Conservation (phyloP, 1,140 invertebrate species). For the Brachionus calyciflorus region DNA sequence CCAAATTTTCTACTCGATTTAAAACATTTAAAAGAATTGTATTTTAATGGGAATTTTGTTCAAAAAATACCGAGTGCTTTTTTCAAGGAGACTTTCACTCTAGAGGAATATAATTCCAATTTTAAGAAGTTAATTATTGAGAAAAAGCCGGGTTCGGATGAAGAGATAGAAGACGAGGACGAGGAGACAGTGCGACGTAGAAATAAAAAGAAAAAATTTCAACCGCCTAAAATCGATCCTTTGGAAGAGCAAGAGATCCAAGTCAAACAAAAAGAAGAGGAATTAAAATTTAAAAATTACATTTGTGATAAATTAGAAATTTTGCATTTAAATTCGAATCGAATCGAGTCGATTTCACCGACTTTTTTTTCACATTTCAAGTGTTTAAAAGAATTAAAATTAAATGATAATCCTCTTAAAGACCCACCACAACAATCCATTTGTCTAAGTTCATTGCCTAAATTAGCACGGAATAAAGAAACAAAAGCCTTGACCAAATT, state of each 20-base stretch:
- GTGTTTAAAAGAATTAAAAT: neutral
- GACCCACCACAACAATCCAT: constrained; percentile 27
- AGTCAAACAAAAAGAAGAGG: neutral
- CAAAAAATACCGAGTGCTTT: constrained; percentile 11
- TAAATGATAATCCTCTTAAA: constrained; percentile 30
- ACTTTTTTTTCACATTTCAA: constrained; percentile 35
- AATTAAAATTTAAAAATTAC: neutral
- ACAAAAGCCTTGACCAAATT: neutral
- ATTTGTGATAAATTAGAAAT: neutral
- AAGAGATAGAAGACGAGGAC: neutral
- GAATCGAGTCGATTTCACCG: neutral
- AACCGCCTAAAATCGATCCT: neutral
- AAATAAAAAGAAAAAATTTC: neutral
- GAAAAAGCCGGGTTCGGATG: neutral
- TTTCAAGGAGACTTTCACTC: neutral
- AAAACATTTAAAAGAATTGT: constrained; percentile 26
- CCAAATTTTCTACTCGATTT: constrained; percentile 36
- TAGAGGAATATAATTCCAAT: neutral
- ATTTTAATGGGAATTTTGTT: constrained; percentile 34
- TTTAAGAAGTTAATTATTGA: neutral
- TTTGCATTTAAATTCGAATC: constrained; percentile 16
- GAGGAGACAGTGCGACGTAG: neutral
- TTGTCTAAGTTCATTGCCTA: neutral
- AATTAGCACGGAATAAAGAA: neutral
- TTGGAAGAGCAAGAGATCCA: neutral